Evolutionary conservation across 1,140 invertebrate species (phyloP).

Genomic region (Drosophila sulfurigaster): DNA sequence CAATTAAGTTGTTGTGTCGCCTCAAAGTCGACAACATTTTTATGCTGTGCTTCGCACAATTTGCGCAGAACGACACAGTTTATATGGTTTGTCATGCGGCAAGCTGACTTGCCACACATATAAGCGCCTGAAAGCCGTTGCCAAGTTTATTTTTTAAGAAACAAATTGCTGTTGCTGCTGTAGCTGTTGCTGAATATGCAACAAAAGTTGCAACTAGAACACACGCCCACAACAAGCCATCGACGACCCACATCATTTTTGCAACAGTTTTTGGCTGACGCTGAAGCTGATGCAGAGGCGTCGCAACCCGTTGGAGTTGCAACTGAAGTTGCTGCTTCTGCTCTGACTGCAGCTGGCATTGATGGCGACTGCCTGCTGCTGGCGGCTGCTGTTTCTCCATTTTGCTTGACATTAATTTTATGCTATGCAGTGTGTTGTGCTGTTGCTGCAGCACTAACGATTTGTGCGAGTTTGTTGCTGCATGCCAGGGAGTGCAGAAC

Average conservation of each 20-base stretch:
- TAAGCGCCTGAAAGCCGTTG: constrained; percentile 49
- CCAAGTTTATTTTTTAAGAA: constrained; percentile 71
- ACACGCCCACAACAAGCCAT: constrained; percentile 52
- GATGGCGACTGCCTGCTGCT: constrained; percentile 47
- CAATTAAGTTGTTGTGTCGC: constrained; percentile 50
- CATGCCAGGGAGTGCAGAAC: constrained; percentile 40
- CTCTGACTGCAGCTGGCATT: constrained; percentile 31
- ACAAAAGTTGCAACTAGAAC: constrained; percentile 68
- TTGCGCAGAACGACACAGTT: constrained; percentile 71
- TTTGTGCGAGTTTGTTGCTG: constrained; percentile 56
- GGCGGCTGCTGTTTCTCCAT: constrained; percentile 63
- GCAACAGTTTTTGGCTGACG: constrained; percentile 71
- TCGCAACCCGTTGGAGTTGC: constrained; percentile 11
- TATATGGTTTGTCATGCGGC: constrained; percentile 58
- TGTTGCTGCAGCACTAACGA: constrained; percentile 47
- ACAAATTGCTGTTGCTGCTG: constrained; percentile 52
- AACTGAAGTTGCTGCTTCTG: constrained; percentile 10
- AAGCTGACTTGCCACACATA: constrained; percentile 73
- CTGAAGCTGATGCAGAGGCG: constrained; percentile 46
- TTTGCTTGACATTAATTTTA: constrained; percentile 82
- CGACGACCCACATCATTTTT: constrained; percentile 75
- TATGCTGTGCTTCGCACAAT: constrained; percentile 58
- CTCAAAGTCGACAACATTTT: constrained; percentile 56
- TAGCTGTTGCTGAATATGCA: constrained; percentile 66
- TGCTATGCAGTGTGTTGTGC: constrained; percentile 59